A percentile compares a stretch with the other conserved stretches of the same genome.
Conservation (phyloP, 2,797 vertebrate genomes). For the Ambastaia sidthimunki region DNA sequence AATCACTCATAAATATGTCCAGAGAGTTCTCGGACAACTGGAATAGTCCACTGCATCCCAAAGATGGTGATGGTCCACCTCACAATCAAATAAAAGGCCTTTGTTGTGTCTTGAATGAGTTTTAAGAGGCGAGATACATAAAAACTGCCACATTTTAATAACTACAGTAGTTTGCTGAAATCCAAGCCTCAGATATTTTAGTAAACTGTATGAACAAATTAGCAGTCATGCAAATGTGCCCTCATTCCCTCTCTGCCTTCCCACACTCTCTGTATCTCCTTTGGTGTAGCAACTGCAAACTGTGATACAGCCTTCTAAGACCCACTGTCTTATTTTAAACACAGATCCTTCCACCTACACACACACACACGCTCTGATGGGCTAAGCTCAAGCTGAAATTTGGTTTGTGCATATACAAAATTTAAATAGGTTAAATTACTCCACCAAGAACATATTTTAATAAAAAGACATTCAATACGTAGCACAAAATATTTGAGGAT, state of each 20-base stretch:
- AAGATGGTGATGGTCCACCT: background rate
- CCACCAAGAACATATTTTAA: background rate
- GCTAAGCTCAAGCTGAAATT: background rate
- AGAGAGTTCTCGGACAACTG: conserved; percentile 21
- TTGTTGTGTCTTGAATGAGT: background rate
- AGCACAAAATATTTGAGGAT: background rate
- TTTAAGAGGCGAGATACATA: background rate
- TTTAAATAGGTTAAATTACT: background rate
- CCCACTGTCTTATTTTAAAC: conserved; percentile 51
- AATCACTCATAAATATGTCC: conserved; percentile 33
- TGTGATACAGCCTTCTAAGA: conserved; percentile 60
- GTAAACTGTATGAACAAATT: conserved; percentile 67
- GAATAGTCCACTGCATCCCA: background rate
- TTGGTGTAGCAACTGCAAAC: conserved; percentile 70
- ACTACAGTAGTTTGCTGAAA: conserved; percentile 8
- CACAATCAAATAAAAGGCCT: background rate
- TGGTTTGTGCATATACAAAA: background rate
- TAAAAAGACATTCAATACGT: background rate
- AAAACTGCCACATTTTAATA: conserved; percentile 22
- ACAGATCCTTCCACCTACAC: conserved; percentile 44
- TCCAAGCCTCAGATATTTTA: conserved; percentile 56
- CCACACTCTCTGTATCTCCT: conserved; percentile 61
- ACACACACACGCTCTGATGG: background rate
- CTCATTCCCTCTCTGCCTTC: conserved; percentile 57
- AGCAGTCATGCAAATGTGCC: conserved; percentile 19